Evolutionary conservation across 1,140 invertebrate genomes (phyloP).

Genomic region (Drosophila rufa): DNA sequence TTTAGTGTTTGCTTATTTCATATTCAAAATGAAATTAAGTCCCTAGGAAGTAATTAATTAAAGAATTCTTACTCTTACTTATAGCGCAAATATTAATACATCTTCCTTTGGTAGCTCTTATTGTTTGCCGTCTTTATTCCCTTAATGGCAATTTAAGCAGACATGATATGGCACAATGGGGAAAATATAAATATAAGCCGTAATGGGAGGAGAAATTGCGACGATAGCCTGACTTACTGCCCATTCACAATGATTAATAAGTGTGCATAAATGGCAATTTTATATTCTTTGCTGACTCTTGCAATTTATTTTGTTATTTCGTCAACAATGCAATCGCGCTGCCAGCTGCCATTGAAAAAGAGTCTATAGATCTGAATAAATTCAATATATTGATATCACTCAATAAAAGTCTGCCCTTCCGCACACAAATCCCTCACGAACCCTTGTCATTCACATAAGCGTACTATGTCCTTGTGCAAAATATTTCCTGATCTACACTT

Average conservation of each 20-base stretch:
- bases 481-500: conserved; percentile 11
- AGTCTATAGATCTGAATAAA: conserved; percentile 2
- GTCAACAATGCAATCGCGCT: not conserved
- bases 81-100: not conserved
- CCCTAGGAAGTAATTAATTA: not conserved
- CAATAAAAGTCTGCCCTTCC: not conserved
- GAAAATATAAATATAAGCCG: not conserved
- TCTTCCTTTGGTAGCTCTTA: no score
- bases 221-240: not conserved
- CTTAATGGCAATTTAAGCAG: not conserved
- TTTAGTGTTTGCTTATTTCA: not conserved
- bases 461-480: not conserved
- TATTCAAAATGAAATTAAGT: not conserved
- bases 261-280: not conserved
- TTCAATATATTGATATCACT: not conserved
- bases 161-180: not conserved
- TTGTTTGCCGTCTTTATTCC: not conserved
- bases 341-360: not conserved
- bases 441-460: not conserved
- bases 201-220: not conserved
- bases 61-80: no score
- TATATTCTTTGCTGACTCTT: not conserved
- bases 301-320: no score
- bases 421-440: not conserved
- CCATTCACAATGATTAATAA: conserved; percentile 9